Conservation (phyloP, 2,113 vertebrate species). For the Pterocles orientalis region DNA sequence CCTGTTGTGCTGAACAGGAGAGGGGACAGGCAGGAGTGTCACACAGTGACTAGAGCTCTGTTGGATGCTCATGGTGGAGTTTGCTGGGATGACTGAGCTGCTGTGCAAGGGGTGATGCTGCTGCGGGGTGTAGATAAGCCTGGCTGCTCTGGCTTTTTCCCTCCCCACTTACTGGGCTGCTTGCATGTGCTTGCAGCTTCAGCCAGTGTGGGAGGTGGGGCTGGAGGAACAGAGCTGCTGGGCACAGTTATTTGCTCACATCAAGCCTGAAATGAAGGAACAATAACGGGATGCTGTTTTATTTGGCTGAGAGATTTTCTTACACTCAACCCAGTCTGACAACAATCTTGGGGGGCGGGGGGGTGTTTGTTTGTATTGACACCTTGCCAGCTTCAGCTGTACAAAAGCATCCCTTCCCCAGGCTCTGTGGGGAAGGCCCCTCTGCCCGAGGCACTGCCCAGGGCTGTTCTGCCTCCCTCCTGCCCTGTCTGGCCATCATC, state of each 20-base stretch:
- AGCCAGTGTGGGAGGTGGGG: neutral
- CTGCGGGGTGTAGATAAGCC: fast-evolving
- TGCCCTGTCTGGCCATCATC: neutral
- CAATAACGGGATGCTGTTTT: neutral
- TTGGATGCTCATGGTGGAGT: fast-evolving
- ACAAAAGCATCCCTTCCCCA: neutral
- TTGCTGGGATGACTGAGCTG: neutral
- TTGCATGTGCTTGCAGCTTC: neutral
- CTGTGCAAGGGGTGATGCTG: neutral
- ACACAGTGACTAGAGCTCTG: fast-evolving
- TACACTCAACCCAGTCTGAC: neutral
- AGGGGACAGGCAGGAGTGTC: neutral
- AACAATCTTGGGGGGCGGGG: neutral
- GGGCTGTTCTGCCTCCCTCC: neutral
- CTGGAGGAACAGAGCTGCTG: neutral
- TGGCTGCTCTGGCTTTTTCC: neutral
- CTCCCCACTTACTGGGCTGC: neutral
- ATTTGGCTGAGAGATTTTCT: neutral
- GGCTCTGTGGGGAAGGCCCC: fast-evolving
- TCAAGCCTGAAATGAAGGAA: neutral
- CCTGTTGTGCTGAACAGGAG: neutral
- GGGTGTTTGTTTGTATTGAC: neutral
- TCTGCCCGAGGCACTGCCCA: fast-evolving
- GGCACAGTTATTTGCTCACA: neutral
- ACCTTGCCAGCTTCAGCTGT: neutral